Conservation (phyloP, 1,140 invertebrate species). For the Drosophila carrolli region DNA sequence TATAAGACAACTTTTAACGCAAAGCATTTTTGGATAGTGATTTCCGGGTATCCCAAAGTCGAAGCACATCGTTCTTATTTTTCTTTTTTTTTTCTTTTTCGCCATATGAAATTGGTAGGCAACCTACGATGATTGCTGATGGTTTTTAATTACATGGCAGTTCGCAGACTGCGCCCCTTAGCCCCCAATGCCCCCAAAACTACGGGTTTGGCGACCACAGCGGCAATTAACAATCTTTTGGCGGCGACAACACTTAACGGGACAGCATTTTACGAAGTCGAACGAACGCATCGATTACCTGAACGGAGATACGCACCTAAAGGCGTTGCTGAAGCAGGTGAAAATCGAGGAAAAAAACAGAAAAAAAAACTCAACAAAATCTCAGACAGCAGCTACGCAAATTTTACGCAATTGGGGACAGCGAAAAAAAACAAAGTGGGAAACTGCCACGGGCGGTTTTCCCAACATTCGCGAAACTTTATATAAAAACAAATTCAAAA, state of each 20-base stretch:
- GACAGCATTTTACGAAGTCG: conserved; percentile 40
- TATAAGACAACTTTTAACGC: too few relatives aligned
- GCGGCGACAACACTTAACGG: conserved; percentile 62
- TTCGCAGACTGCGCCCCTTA: conserved; percentile 1
- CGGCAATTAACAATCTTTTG: conserved; percentile 66
- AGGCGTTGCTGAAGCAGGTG: conserved; percentile 47
- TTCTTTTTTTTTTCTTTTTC: not conserved
- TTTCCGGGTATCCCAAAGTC: not conserved
- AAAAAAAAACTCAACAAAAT: conserved; percentile 5
- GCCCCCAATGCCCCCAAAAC: not conserved
- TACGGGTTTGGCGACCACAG: conserved; percentile 27
- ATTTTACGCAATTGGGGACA: conserved; percentile 70
- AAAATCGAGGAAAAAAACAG: conserved; percentile 33
- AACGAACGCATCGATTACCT: conserved; percentile 58
- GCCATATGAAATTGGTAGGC: not conserved
- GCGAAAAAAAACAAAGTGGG: conserved; percentile 1
- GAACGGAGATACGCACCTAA: conserved; percentile 15
- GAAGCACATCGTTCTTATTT: not conserved
- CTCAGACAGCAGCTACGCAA: conserved; percentile 41
- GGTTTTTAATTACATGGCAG: conserved; percentile 34
- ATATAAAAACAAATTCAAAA: not conserved
- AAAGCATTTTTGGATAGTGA: too few relatives aligned
- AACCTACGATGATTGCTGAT: conserved; percentile 27
- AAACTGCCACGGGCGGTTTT: conserved; percentile 11
- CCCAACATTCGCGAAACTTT: not conserved